Evolutionary conservation across 2,888 invertebrate species (phyloP), one percentile per base, ranked within the genome.

Genomic region (Axea sp.): DNA sequence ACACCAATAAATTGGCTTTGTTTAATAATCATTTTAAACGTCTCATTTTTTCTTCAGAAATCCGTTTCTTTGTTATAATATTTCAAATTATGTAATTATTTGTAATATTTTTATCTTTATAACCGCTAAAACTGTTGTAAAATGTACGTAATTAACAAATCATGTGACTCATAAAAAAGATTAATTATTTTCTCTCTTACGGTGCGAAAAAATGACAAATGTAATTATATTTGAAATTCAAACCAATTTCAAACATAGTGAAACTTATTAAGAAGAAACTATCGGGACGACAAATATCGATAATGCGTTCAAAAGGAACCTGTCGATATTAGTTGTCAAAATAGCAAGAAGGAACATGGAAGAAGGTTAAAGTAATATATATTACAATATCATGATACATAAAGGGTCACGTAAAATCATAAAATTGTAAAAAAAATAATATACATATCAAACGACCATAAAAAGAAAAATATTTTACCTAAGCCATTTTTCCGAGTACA

Each of bases 101-200:
- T 24, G 24, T 6, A 8, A n/a, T 14, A 11, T 26, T 39, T 26
- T 15, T 12, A 9, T 31, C 31, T 62, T 51, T 39, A 62, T 22
- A 62, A 3, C 2, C 49, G 41, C 49, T 41, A 31, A 51, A 39
- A 17, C 15, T 28, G n/a, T 17, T 49, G 7, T 33, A 1, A 17
- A 59, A 59, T 14, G 30, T 39, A 2, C 35, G 39, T 14, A 43
- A 19, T 35, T 22, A 53, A 39, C 22, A 17, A 37, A 35, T 9
- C 26, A 64, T 14, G 64, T 64, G 41, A 51, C 64, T 53, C 31
- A 35, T 49, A 51, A 11, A 35, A 51, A 31, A 49, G 11, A 39
- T 33, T 15, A 51, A 30, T 49, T 41, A 22, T 17, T 31, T 49
- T 49, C 37, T 9, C 28, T 24, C 28, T 1, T 26, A 24, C 7